Percentiles rank a stretch among this genome's conserved stretches.
phyloP scores from a whole-genome alignment of 2,888 invertebrate species.

The Fragum sueziense region DNA sequence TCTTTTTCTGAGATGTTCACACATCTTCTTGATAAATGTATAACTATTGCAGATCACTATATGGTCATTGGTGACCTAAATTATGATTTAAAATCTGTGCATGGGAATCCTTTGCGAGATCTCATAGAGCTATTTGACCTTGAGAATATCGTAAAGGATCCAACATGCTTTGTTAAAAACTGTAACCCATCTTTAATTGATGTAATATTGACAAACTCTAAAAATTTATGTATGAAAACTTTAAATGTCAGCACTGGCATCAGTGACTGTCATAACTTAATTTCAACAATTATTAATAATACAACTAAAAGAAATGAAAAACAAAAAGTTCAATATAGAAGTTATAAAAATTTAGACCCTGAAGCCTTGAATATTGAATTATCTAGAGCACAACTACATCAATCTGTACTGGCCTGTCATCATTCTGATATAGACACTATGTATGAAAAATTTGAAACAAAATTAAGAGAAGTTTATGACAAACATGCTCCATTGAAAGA shows the following conservation, averaged over 20 bases:
- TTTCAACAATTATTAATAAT: neutral
- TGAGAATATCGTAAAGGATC: too few species aligned
- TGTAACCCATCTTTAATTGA: too few species aligned
- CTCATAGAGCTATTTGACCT: neutral
- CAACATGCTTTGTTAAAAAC: neutral
- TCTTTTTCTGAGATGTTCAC: neutral
- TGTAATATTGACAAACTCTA: too few species aligned
- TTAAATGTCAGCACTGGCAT: neutral
- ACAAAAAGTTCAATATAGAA: slow-evolving; percentile 3
- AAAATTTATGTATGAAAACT: neutral
- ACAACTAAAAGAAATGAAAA: neutral
- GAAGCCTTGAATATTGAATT: neutral
- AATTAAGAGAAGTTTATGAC: slow-evolving; percentile 21
- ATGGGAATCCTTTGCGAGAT: neutral
- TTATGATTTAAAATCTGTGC: neutral
- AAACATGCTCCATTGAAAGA: slow-evolving; percentile 42
- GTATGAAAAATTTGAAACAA: too few species aligned
- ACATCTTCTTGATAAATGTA: neutral
- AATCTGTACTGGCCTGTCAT: neutral
- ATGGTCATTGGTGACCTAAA: neutral
- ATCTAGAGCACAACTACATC: neutral
- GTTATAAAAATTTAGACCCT: neutral
- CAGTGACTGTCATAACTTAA: slow-evolving; percentile 7
- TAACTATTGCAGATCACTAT: too few species aligned
- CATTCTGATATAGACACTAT: too few species aligned